A percentile compares a stretch with the other conserved stretches of the same genome.
phyloP scores from a whole-genome alignment of 2,888 invertebrate species.

The Notodonta ziczac region DNA sequence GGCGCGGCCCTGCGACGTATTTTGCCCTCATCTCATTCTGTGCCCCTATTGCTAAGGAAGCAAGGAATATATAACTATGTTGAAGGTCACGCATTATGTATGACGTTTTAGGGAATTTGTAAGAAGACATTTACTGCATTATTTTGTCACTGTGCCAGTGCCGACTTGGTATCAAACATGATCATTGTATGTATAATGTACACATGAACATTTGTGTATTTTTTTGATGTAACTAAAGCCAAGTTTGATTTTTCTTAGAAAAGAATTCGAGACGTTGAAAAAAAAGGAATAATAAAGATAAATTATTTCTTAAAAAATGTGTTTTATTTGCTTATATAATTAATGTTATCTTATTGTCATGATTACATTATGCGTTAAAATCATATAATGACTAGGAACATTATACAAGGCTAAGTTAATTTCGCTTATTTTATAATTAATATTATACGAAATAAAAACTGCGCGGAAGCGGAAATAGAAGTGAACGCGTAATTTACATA shows the following conservation, averaged over 20 bases:
- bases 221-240: constrained; percentile 83
- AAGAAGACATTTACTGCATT: no score
- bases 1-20: no score
- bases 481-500: constrained; percentile 36
- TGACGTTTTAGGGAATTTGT: no score
- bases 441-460: constrained; percentile 19
- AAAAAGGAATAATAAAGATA: constrained; percentile 81
- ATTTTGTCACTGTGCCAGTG: constrained; percentile 48
- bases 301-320: constrained; percentile 80
- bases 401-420: constrained; percentile 18
- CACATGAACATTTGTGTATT: constrained; percentile 80
- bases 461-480: constrained; percentile 28
- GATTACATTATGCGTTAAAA: constrained; percentile 38
- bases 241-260: constrained; percentile 83
- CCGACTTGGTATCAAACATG: constrained; percentile 53
- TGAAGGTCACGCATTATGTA: no score
- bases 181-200: constrained; percentile 73
- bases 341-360: constrained; percentile 41
- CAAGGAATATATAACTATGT: no score
- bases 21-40: background rate
- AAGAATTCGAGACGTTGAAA: constrained; percentile 80
- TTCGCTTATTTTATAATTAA: background rate
- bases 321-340: constrained; percentile 61
- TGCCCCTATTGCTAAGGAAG: no score
- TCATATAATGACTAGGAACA: constrained; percentile 36